phyloP scores from a whole-genome alignment of 2,113 vertebrate species.

The Aegotheles bennettii region DNA sequence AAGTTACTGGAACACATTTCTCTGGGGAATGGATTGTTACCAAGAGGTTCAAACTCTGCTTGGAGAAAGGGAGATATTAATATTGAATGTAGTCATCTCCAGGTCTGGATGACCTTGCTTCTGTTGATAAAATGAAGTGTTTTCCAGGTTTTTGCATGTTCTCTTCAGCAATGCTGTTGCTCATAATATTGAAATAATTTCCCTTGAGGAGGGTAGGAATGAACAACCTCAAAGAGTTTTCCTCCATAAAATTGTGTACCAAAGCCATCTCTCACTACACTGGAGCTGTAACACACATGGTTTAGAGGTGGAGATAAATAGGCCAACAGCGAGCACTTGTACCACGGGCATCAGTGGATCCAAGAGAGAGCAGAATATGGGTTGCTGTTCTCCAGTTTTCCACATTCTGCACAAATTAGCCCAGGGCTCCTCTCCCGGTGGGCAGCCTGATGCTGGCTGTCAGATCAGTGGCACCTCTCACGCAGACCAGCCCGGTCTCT shows the following conservation, averaged over 20 bases:
- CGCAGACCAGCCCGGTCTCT: background rate
- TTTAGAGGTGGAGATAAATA: background rate
- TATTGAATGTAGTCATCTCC: background rate
- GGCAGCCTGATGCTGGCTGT: background rate
- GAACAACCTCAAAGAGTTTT: background rate
- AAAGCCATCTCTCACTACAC: background rate
- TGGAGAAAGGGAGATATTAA: background rate
- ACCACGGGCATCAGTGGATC: background rate
- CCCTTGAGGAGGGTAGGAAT: background rate
- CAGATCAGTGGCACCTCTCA: background rate
- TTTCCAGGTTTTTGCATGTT: background rate
- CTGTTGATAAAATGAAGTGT: background rate
- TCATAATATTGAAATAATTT: constrained; percentile 1
- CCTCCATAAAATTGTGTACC: background rate
- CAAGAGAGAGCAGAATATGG: background rate
- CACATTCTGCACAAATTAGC: background rate
- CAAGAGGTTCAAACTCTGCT: background rate
- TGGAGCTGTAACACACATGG: rapidly evolving
- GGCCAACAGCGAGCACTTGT: background rate
- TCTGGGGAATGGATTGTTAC: constrained; percentile 45
- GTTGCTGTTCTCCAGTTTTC: background rate
- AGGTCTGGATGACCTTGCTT: constrained; percentile 8
- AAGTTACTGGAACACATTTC: constrained; percentile 53
- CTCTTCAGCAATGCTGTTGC: background rate
- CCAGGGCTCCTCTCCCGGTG: background rate